Percentiles rank a stretch among this genome's conserved stretches.
Evolutionary conservation across 2,888 invertebrate genomes (phyloP).

Genomic region (Osedax fenrisi): DNA sequence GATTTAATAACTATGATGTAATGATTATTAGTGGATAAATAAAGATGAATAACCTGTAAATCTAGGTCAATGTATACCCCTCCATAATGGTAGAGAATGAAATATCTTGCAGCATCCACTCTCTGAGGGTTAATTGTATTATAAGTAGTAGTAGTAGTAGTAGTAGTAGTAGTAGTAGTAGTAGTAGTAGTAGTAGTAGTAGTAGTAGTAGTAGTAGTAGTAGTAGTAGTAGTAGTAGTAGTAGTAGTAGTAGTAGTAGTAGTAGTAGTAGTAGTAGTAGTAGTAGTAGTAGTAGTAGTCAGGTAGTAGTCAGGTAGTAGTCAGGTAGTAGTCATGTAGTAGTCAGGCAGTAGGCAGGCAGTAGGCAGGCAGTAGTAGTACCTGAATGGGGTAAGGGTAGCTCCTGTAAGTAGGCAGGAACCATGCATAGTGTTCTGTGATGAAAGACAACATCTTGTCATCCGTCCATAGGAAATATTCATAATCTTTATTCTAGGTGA

Average conservation of each 20-base stretch:
- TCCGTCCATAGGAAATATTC: conserved; percentile 33
- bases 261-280: conserved; percentile 2
- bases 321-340: too few species aligned
- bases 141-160: conserved; percentile 2
- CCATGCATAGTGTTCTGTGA: conserved; percentile 32
- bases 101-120: conserved; percentile 33
- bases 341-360: too few species aligned
- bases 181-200: background rate
- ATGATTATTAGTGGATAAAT: too few species aligned
- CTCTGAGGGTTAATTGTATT: too few species aligned
- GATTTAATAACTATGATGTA: too few species aligned
- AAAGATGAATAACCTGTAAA: conserved; percentile 6
- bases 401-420: conserved; percentile 29
- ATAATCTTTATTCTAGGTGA: conserved; percentile 26
- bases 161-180: conserved; percentile 2
- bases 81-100: conserved; percentile 33
- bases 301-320: too few species aligned
- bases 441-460: conserved; percentile 23
- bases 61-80: conserved; percentile 35
- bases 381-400: conserved; percentile 33
- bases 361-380: background rate
- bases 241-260: conserved; percentile 2
- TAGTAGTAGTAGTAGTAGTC: too few species aligned
- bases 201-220: conserved; percentile 2
- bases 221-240: conserved; percentile 2